Evolutionary conservation across 1,140 invertebrate genomes (phyloP).

Genomic region (Megathymus violae): DNA sequence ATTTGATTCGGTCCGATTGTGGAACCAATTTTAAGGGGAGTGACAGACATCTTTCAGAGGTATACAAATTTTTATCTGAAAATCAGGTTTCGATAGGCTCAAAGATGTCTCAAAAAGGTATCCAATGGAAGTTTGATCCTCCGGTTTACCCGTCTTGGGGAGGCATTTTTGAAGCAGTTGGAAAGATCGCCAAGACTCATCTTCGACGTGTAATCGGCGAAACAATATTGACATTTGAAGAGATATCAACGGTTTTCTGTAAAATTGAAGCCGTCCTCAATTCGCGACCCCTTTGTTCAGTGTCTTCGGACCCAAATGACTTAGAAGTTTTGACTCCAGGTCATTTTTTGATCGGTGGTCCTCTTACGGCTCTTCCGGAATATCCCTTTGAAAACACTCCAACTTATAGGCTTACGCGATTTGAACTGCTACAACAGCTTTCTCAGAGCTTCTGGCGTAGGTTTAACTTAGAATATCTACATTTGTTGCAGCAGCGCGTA

Average conservation of each 20-base stretch:
- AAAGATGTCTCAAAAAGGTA: constrained; percentile 12
- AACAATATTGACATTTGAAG: constrained; percentile 26
- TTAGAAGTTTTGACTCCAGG: constrained; percentile 15
- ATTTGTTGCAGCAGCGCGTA: constrained; percentile 25
- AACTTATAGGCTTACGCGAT: constrained; percentile 13
- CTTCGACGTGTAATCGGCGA: constrained; percentile 24
- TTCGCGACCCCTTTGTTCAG: constrained; percentile 15
- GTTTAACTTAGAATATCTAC: constrained; percentile 20
- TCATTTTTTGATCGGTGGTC: constrained; percentile 21
- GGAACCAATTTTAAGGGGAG: constrained; percentile 15
- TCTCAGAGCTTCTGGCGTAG: constrained; percentile 29
- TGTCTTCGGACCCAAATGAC: constrained; percentile 20
- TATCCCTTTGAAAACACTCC: constrained; percentile 13
- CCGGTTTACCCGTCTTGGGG: constrained; percentile 28
- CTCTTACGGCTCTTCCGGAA: constrained; percentile 24
- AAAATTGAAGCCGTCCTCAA: constrained; percentile 22
- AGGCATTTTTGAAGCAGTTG: constrained; percentile 26
- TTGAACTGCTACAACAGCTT: constrained; percentile 27
- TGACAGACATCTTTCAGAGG: constrained; percentile 14
- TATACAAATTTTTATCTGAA: constrained; percentile 12
- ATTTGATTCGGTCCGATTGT: constrained; percentile 27
- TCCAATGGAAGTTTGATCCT: constrained; percentile 25
- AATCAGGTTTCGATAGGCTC: constrained; percentile 5
- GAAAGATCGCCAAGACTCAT: constrained; percentile 28
- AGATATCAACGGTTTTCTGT: constrained; percentile 28